phyloP scores from a whole-genome alignment of 2,888 invertebrate species.

The Marasmarcha lunaedactyla region DNA sequence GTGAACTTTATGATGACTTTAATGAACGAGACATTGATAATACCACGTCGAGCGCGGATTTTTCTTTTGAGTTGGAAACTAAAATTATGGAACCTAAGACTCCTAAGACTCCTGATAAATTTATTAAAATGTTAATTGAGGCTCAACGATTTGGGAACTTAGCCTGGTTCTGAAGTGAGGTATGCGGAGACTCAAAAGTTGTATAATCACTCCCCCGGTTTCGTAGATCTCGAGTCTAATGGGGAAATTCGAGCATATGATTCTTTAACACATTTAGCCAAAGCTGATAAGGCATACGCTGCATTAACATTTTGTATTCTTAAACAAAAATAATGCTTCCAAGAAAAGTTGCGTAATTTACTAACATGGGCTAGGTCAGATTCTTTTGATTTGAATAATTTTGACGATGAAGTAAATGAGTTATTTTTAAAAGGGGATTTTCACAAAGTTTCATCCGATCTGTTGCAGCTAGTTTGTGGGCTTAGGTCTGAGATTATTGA shows the following conservation, averaged over 20 bases:
- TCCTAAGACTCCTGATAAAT: constrained; percentile 8
- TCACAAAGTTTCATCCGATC: constrained; percentile 8
- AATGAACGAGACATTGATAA: not conserved
- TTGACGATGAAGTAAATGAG: constrained; percentile 5
- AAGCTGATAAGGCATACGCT: constrained; percentile 16
- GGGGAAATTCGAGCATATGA: constrained; percentile 17
- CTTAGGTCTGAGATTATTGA: constrained; percentile 10
- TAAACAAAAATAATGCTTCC: constrained; percentile 15
- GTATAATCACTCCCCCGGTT: constrained; percentile 13
- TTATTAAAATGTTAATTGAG: constrained; percentile 9
- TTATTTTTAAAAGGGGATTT: constrained; percentile 9
- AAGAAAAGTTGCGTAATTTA: constrained; percentile 9
- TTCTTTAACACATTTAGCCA: constrained; percentile 8
- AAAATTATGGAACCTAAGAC: constrained; percentile 11
- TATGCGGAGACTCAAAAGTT: constrained; percentile 12
- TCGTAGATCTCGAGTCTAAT: constrained; percentile 13
- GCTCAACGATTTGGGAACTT: constrained; percentile 8
- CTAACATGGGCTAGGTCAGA: constrained; percentile 4
- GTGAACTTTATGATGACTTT: not conserved
- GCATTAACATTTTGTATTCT: constrained; percentile 15
- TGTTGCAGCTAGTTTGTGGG: constrained; percentile 11
- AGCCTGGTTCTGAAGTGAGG: constrained; percentile 10
- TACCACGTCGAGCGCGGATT: not conserved
- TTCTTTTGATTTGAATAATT: not conserved
- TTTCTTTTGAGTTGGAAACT: constrained; percentile 11